phyloP scores from a whole-genome alignment of 2,113 vertebrate genomes.

The Sminthopsis crassicaudata region DNA sequence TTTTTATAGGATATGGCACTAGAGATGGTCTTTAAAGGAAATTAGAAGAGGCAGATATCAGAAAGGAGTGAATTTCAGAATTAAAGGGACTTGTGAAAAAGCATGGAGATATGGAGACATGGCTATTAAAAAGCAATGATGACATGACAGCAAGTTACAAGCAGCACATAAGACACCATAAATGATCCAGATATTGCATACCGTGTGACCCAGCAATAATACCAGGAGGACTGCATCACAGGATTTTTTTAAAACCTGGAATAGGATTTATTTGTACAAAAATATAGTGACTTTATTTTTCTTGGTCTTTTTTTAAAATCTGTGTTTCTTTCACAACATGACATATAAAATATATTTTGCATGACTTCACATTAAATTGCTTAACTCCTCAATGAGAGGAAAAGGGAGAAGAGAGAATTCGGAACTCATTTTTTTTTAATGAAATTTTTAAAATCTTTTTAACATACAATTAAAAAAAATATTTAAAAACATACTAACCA shows the following conservation, averaged over 20 bases:
- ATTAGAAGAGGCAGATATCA: background rate
- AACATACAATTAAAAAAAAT: background rate
- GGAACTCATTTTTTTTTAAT: background rate
- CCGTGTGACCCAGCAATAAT: background rate
- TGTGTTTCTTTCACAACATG: background rate
- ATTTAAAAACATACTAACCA: background rate
- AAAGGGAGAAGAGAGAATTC: background rate
- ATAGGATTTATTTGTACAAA: background rate
- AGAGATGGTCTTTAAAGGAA: background rate
- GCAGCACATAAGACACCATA: background rate
- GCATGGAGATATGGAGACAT: background rate
- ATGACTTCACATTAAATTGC: background rate
- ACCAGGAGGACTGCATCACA: background rate
- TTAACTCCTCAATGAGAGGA: background rate
- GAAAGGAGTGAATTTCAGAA: background rate
- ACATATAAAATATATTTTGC: background rate
- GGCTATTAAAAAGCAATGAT: background rate
- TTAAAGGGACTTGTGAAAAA: background rate
- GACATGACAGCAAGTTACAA: background rate
- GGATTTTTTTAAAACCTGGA: background rate
- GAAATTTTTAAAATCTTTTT: background rate
- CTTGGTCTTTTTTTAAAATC: background rate
- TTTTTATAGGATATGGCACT: background rate
- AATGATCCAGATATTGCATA: background rate
- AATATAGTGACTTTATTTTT: background rate